Evolutionary conservation across 2,888 invertebrate genomes (phyloP).

Genomic region (Glaucopsyche alexis): DNA sequence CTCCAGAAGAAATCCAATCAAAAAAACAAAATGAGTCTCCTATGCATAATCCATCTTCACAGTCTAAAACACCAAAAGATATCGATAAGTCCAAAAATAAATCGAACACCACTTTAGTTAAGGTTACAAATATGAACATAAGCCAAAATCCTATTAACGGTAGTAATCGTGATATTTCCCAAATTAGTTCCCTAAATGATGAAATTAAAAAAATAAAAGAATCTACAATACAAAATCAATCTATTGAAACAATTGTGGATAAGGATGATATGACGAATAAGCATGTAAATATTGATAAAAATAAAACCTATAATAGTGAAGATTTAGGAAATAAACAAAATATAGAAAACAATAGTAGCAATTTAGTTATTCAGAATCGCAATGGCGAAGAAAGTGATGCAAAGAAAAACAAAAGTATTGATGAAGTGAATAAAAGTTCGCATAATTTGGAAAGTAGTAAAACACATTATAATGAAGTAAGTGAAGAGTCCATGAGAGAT

Average conservation of each 20-base stretch:
- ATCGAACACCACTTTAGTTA: not conserved
- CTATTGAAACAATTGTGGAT: not conserved
- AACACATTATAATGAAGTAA: constrained; percentile 30
- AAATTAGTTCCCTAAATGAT: not conserved
- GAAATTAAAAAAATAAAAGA: not conserved
- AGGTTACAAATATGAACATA: not conserved
- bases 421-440: not conserved
- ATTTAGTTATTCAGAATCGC: constrained; percentile 31
- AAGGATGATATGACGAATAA: not conserved
- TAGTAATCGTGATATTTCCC: not conserved
- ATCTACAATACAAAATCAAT: not conserved
- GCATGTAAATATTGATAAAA: not conserved
- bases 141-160: not conserved
- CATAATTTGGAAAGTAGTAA: not conserved
- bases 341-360: constrained; percentile 34
- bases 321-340: constrained; percentile 26
- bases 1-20: not conserved
- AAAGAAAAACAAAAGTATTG: constrained; percentile 36
- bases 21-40: not conserved
- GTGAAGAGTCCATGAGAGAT: not conserved
- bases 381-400: constrained; percentile 29
- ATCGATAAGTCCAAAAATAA: not conserved
- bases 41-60: not conserved
- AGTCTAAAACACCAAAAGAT: not conserved
- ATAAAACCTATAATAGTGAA: not conserved